These are phyloP conservation scores for Podotricha telesiphe DNA, from an alignment of 2,888 invertebrate species.

Conservation along the genomic window DNA sequence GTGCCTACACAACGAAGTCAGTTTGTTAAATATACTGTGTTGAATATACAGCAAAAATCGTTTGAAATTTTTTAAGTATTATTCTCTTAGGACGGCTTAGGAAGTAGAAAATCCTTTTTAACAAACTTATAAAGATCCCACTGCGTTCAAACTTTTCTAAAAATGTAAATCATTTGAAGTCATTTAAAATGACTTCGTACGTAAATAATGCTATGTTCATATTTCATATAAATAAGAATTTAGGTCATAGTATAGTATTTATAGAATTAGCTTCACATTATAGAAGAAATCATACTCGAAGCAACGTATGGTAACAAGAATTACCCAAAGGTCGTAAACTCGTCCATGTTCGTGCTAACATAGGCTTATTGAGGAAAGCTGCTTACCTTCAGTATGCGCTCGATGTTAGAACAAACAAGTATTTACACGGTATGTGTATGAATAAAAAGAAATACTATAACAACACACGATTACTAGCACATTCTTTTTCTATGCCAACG, in stretches of 20 bases:
- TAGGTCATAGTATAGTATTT: neutral
- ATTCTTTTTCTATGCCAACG: no score
- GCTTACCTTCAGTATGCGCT: constrained; percentile 71
- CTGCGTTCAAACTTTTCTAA: no score
- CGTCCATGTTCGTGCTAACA: constrained; percentile 48
- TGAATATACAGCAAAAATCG: no score
- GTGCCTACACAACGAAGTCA: neutral
- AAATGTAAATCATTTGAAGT: no score
- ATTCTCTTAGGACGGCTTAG: no score
- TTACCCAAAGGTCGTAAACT: constrained; percentile 50
- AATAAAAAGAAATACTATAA: neutral
- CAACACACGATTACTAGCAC: no score
- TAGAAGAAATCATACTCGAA: constrained; percentile 16
- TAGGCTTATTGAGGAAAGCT: constrained; percentile 65
- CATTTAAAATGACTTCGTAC: no score
- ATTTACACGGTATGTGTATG: constrained; percentile 11
- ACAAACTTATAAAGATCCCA: no score
- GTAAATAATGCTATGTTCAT: neutral
- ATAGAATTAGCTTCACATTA: neutral
- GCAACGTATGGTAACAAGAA: constrained; percentile 33
- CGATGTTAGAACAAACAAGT: constrained; percentile 55
- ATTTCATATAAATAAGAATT: neutral
- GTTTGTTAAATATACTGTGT: no score
- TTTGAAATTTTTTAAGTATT: no score
- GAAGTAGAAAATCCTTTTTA: no score